Percentiles rank a stretch among this genome's conserved stretches.
These are phyloP conservation scores for Oeneis ivallda DNA, from an alignment of 2,888 invertebrate species.

Conservation along the genomic window DNA sequence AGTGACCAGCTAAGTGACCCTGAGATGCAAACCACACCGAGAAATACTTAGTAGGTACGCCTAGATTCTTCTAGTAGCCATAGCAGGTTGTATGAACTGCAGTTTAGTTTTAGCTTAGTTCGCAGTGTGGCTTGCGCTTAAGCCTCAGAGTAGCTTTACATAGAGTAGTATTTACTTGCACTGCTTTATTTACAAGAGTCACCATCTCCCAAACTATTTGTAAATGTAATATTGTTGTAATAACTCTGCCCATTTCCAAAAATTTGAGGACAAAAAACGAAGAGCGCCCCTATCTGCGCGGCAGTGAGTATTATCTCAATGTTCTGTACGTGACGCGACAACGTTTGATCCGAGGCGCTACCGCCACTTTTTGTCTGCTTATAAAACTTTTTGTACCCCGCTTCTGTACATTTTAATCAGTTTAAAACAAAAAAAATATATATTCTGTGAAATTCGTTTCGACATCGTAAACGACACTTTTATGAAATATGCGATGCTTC, in stretches of 20 bases:
- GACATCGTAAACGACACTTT: slow-evolving; percentile 64
- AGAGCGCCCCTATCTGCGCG: slow-evolving; percentile 67
- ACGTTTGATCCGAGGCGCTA: slow-evolving; percentile 68
- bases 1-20: too few relatives aligned
- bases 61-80: too few relatives aligned
- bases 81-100: too few relatives aligned
- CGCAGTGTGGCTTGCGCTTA: too few relatives aligned
- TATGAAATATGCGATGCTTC: slow-evolving; percentile 54
- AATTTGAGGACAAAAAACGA: slow-evolving; percentile 66
- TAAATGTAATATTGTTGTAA: slow-evolving; percentile 53
- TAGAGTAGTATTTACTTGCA: not conserved
- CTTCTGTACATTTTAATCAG: slow-evolving; percentile 79
- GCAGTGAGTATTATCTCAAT: slow-evolving; percentile 68
- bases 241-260: slow-evolving; percentile 65
- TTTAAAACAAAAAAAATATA: slow-evolving; percentile 56
- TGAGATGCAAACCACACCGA: too few relatives aligned
- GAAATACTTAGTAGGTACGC: too few relatives aligned
- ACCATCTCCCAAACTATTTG: slow-evolving; percentile 37
- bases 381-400: slow-evolving; percentile 66
- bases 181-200: not conserved
- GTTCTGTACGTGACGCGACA: slow-evolving; percentile 65
- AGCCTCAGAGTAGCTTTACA: too few relatives aligned
- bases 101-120: too few relatives aligned
- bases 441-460: slow-evolving; percentile 71
- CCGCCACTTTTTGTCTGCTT: slow-evolving; percentile 65